phyloP scores from a whole-genome alignment of 2,888 invertebrate species.

The Lasioglossum morio region DNA sequence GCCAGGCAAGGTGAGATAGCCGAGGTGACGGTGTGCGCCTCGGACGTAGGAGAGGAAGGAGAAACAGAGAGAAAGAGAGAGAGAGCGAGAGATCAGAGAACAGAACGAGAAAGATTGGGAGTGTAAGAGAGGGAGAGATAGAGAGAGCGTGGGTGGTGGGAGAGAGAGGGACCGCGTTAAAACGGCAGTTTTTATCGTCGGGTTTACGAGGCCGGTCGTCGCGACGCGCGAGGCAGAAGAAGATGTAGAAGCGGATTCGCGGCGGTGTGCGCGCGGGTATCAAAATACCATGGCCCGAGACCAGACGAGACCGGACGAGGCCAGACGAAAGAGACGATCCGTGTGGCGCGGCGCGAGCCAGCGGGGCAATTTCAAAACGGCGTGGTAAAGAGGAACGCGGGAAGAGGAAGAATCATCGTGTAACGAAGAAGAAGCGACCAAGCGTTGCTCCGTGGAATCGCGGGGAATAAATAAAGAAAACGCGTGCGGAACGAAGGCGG shows the following conservation, averaged over 20 bases:
- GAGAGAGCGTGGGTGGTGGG: background rate
- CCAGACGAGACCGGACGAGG: background rate
- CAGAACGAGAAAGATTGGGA: background rate
- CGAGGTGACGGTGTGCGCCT: conserved; percentile 6
- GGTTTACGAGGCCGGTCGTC: conserved; percentile 45
- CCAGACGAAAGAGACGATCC: background rate
- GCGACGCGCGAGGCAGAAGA: background rate
- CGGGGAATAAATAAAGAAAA: conserved; percentile 79
- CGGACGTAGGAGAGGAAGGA: background rate
- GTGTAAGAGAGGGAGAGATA: background rate
- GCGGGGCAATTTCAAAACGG: conserved; percentile 32
- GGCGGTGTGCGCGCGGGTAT: conserved; percentile 9
- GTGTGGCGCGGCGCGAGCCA: background rate
- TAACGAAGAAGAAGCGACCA: conserved; percentile 17
- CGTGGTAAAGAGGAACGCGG: conserved; percentile 22
- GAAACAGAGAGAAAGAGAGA: background rate
- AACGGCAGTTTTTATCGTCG: conserved; percentile 45
- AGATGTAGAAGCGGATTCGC: background rate
- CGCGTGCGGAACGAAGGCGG: conserved; percentile 74
- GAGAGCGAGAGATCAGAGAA: background rate
- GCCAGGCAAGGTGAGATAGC: conserved; percentile 19
- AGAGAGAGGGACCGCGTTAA: conserved; percentile 7
- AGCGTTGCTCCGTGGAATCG: conserved; percentile 70
- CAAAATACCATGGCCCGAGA: background rate
- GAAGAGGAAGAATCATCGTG: conserved; percentile 52